These are phyloP conservation scores for Lacerta agilis DNA, from an alignment of 2,797 vertebrate genomes.

Conservation along the genomic window DNA sequence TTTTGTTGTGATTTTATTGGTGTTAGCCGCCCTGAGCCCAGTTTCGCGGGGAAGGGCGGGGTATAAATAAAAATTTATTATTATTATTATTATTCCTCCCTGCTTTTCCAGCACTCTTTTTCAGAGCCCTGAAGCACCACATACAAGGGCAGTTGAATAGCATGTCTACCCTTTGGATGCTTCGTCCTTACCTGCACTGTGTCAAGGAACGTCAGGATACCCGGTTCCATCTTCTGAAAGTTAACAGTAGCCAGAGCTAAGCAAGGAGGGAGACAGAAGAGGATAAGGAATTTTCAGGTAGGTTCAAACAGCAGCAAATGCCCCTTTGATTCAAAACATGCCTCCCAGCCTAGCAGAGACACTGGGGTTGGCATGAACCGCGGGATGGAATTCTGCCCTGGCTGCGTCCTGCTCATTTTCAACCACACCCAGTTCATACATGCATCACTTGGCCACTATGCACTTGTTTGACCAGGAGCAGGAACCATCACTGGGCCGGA, in stretches of 20 bases:
- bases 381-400: neutral
- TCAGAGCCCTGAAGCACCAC: neutral
- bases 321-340: neutral
- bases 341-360: neutral
- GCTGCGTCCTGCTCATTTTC: neutral
- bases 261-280: neutral
- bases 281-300: neutral
- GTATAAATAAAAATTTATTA: no score
- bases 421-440: neutral
- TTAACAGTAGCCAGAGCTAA: slow-evolving; percentile 88
- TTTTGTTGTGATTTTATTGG: no score
- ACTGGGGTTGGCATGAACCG: neutral
- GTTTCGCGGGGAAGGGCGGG: no score
- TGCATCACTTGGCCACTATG: neutral
- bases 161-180: neutral
- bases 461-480: neutral
- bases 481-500: neutral
- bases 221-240: slow-evolving; percentile 80
- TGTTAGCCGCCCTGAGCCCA: no score
- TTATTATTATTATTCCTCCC: no score
- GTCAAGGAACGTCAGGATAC: slow-evolving; percentile 79
- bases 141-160: neutral
- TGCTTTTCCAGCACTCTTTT: neutral
- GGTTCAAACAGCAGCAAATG: neutral
- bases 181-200: slow-evolving; percentile 81